phyloP scores from a whole-genome alignment of 2,113 vertebrate species.

The Poecilia latipinna region DNA sequence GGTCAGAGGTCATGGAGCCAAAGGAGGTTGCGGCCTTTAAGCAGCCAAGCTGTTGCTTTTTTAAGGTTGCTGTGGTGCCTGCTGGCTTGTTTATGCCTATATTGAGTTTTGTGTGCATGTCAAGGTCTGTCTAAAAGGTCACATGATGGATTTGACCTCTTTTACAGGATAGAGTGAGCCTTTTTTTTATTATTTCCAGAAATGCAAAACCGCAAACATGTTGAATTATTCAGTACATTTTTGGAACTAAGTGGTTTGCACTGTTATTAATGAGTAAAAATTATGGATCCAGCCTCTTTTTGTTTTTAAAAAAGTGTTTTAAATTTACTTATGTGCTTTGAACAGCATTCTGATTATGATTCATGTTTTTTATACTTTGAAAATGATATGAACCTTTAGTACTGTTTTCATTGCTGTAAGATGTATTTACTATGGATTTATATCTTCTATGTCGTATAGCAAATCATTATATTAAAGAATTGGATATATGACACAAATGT shows the following conservation, averaged over 20 bases:
- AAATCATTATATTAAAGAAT: too few species aligned
- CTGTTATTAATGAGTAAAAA: too few species aligned
- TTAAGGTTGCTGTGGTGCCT: constrained; percentile 44
- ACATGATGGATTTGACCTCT: constrained; percentile 26
- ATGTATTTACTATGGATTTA: too few species aligned
- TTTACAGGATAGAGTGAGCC: not conserved
- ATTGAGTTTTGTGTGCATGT: constrained; percentile 25
- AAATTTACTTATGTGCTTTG: too few species aligned
- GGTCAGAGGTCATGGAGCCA: constrained; percentile 39
- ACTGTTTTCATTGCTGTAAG: not conserved
- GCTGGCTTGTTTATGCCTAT: constrained; percentile 37
- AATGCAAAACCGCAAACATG: not conserved
- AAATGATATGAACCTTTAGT: not conserved
- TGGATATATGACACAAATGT: not conserved
- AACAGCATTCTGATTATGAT: too few species aligned
- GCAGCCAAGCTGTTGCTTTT: constrained; percentile 49
- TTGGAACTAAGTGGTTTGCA: not conserved
- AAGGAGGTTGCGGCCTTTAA: constrained; percentile 46
- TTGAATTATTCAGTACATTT: not conserved
- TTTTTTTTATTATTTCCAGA: not conserved
- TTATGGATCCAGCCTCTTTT: too few species aligned
- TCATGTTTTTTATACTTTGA: too few species aligned
- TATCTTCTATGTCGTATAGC: too few species aligned
- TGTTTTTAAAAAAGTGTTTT: too few species aligned
- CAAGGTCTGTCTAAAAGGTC: not conserved